Percentiles rank a stretch among this genome's conserved stretches.
Conservation (phyloP, 2,888 invertebrate species). For the Drosophila recens region DNA sequence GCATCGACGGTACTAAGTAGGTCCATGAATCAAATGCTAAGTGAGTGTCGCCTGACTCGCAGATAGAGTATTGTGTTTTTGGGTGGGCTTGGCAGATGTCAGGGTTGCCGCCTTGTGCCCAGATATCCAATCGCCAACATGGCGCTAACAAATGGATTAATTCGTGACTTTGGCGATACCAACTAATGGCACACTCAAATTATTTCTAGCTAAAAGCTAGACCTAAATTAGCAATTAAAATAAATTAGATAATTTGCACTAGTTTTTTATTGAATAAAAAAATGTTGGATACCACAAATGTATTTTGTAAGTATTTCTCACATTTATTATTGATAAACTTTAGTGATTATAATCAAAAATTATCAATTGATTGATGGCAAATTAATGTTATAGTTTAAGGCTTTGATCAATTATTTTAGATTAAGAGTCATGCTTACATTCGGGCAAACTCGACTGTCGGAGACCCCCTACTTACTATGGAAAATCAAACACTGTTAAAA, state of each 20-base stretch:
- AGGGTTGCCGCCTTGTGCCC: conserved; percentile 59
- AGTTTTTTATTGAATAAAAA: background rate
- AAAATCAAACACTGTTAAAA: too few species aligned
- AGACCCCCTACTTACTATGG: too few species aligned
- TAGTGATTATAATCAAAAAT: background rate
- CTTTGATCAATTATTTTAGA: too few species aligned
- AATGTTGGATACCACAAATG: background rate
- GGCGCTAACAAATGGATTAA: conserved; percentile 67
- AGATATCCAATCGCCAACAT: conserved; percentile 50
- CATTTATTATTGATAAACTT: background rate
- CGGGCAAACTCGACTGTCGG: too few species aligned
- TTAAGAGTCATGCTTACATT: too few species aligned
- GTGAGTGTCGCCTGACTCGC: conserved; percentile 38
- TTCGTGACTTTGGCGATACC: conserved; percentile 59
- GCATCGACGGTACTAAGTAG: background rate
- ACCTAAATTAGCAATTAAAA: conserved; percentile 4
- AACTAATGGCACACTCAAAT: conserved; percentile 52
- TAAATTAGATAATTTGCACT: conserved; percentile 9
- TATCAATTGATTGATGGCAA: too few species aligned
- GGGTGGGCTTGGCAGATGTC: conserved; percentile 78
- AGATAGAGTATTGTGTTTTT: conserved; percentile 16
- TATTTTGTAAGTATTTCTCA: background rate
- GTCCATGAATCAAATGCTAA: conserved; percentile 70
- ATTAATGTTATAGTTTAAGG: too few species aligned
- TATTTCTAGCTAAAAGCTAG: background rate